A percentile compares a stretch with the other conserved stretches of the same genome.
Conservation (phyloP, 2,888 invertebrate species). For the Panopea generosa region DNA sequence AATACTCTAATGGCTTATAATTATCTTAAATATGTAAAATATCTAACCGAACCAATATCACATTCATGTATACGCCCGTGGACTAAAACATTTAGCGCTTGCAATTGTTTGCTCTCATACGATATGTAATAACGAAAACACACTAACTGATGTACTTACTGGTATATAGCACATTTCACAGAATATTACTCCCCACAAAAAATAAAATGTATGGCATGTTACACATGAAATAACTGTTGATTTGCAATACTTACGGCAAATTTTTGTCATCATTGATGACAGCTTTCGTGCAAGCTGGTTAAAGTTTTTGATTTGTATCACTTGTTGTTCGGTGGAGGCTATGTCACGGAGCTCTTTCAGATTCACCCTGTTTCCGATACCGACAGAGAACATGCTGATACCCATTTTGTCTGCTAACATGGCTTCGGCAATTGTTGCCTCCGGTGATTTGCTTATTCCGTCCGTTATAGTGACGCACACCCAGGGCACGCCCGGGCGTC, state of each 20-base stretch:
- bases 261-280: conserved; percentile 46
- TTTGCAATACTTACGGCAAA: conserved; percentile 65
- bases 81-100: no score
- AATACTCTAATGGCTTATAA: no score
- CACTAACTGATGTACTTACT: no score
- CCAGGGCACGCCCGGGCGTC: conserved; percentile 79
- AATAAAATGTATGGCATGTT: no score
- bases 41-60: no score
- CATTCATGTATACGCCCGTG: no score
- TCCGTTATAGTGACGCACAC: conserved; percentile 84
- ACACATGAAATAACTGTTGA: no score
- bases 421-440: conserved; percentile 81
- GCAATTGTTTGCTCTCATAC: no score
- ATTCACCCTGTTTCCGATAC: conserved; percentile 81
- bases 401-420: conserved; percentile 80
- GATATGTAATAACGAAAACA: no score
- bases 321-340: conserved; percentile 68
- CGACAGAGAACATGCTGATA: conserved; percentile 84
- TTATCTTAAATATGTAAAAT: no score
- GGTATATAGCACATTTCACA: no score
- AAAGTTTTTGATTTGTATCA: conserved; percentile 54
- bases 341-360: conserved; percentile 76
- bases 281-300: conserved; percentile 53
- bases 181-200: no score
- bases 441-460: conserved; percentile 80